Evolutionary conservation across 2,797 vertebrate species (phyloP).

Genomic region (Thaleichthys pacificus): DNA sequence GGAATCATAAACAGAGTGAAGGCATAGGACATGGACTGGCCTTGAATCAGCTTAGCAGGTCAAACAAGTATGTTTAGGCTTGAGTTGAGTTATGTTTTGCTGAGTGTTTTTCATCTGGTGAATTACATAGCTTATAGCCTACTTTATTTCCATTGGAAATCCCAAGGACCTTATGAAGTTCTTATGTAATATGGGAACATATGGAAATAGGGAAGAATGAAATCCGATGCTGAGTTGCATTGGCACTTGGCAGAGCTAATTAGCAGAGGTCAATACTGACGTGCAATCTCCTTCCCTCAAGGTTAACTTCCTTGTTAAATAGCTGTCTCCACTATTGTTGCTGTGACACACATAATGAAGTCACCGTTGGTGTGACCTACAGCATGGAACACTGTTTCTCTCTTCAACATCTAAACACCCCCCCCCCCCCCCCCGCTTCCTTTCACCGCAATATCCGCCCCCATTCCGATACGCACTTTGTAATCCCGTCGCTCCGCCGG

Average conservation of each 20-base stretch:
- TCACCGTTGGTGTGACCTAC: constrained; percentile 11
- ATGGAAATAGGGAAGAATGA: background rate
- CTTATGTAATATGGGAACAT: background rate
- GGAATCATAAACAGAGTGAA: background rate
- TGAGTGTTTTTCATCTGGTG: background rate
- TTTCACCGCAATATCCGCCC: constrained; percentile 24
- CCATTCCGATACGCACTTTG: constrained; percentile 58
- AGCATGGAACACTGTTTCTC: constrained; percentile 28
- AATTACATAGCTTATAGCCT: no score
- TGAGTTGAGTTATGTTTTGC: background rate
- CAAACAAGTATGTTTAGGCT: background rate
- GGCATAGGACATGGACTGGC: background rate
- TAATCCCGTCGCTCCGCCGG: constrained; percentile 39
- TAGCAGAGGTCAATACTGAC: constrained; percentile 33
- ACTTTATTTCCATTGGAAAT: no score
- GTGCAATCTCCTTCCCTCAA: constrained; percentile 16
- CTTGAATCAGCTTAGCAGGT: background rate
- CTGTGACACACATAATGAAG: constrained; percentile 37
- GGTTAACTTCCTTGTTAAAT: constrained; percentile 4
- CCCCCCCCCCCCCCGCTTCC: background rate
- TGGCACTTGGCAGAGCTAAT: constrained; percentile 23
- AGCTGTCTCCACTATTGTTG: constrained; percentile 19
- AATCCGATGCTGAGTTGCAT: constrained; percentile 13
- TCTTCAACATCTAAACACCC: constrained; percentile 13
- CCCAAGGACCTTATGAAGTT: background rate